Base-by-base conservation (phyloP, 2,113 vertebrate species). In the Gallinago jamesoni region DNA sequence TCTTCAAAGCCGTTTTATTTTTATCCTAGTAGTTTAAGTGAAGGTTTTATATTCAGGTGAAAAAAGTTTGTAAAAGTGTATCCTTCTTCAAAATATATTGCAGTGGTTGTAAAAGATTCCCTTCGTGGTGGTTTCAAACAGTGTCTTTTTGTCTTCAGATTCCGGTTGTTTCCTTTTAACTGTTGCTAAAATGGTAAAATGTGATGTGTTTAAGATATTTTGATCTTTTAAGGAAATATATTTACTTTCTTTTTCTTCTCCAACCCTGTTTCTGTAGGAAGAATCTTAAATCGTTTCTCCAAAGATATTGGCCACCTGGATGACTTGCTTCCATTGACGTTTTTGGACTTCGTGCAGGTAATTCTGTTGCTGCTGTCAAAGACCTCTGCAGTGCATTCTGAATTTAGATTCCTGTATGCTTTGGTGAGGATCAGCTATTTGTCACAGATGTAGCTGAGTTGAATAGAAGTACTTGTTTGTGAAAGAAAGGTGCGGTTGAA, bases 301-400 rank as follows among this genome's bases (percentile, higher is more conserved):
- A 99, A 99, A 98, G 99, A 99, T 98, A 98, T 99, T 76, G 99
- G 99, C 94, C 99, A 99, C 94, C 98, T 99, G 98, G 99, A 99
- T 98, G 99, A 99, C 79, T 97, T 99, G 94, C 98, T 99, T 92
- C 99, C 99, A 8, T 93, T 99, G 98, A 99, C 99, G 0, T 98
- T 99, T 98, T 97, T 99, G 97, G 99, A 99, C 97, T 99, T 99
- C 24, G 86, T 98, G 93, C 99, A 99, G 99, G 99, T 99, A 99
- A 99, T 87, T 95, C 91, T 19, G 93, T 94, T 97, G 95, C 96
- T 95, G 2, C 91, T 48, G 12, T 62, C 85, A 59, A 35, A 91
- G 86, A 9, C 41, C 76, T 84, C 79, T 59, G 33, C 7, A 1
- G 7, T 25, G 52, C 62, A 22, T 84, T 97, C 37, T 72, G 52